A percentile compares a stretch with the other conserved stretches of the same genome.
Conservation (phyloP, 2,888 invertebrate genomes). For the Sceliomorpha sp. region DNA sequence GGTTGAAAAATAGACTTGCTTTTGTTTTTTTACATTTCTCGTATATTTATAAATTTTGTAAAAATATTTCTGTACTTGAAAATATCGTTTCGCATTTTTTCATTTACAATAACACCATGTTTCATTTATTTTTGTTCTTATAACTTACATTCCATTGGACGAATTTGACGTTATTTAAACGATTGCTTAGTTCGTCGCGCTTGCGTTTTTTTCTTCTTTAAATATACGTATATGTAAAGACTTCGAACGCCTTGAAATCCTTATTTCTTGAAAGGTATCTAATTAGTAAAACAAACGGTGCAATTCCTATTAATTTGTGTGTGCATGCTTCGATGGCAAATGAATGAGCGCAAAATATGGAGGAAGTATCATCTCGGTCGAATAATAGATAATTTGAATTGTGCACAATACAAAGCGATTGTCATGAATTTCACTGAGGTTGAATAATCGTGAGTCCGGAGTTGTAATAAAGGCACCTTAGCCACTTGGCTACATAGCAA, state of each 20-base stretch:
- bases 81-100: too few species aligned
- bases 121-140: conserved; percentile 31
- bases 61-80: conserved; percentile 46
- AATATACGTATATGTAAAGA: conserved; percentile 19
- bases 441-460: conserved; percentile 30
- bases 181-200: conserved; percentile 22
- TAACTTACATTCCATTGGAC: conserved; percentile 32
- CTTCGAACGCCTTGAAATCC: conserved; percentile 51
- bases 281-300: conserved; percentile 6
- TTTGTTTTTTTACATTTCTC: conserved; percentile 26
- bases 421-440: conserved; percentile 38
- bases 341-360: conserved; percentile 10
- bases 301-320: conserved; percentile 8
- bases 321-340: conserved; percentile 9
- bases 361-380: conserved; percentile 21
- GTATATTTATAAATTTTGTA: conserved; percentile 50
- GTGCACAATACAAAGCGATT: conserved; percentile 36
- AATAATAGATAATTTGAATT: conserved; percentile 25
- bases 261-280: conserved; percentile 31
- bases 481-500: too few species aligned
- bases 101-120: too few species aligned
- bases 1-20: conserved; percentile 52
- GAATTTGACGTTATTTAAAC: conserved; percentile 32
- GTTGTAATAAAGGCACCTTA: conserved; percentile 14
- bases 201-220: conserved; percentile 6